Evolutionary conservation across 2,888 invertebrate species (phyloP).

Genomic region (Syritta pipiens): DNA sequence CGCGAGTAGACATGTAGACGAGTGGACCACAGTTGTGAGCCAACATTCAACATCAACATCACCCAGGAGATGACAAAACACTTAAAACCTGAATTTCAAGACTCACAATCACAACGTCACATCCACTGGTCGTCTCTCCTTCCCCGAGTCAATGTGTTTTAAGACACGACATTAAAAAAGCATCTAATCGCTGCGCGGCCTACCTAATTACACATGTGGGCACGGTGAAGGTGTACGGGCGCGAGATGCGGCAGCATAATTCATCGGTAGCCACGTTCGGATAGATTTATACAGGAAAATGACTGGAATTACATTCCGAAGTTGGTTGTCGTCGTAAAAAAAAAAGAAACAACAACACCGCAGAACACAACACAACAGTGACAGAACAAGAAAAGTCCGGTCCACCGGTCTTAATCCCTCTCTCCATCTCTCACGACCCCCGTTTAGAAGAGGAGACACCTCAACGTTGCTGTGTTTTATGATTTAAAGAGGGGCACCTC

Average conservation of each 20-base stretch:
- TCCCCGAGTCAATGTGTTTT: constrained; percentile 45
- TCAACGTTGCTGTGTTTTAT: constrained; percentile 57
- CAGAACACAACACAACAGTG: constrained; percentile 26
- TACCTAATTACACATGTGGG: constrained; percentile 64
- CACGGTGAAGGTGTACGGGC: neutral
- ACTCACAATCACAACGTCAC: constrained; percentile 28
- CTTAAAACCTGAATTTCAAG: constrained; percentile 65
- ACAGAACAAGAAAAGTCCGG: constrained; percentile 49
- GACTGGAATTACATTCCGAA: constrained; percentile 66
- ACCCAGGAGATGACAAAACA: constrained; percentile 56
- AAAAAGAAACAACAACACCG: neutral
- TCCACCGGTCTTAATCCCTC: constrained; percentile 50
- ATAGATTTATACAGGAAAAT: constrained; percentile 65
- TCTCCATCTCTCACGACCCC: neutral
- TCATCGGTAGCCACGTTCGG: constrained; percentile 59
- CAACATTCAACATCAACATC: constrained; percentile 5
- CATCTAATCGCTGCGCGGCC: constrained; percentile 66
- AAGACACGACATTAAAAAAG: constrained; percentile 66
- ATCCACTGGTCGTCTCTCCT: neutral
- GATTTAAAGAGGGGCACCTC: constrained; percentile 60
- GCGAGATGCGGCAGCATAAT: constrained; percentile 36
- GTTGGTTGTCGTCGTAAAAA: constrained; percentile 63
- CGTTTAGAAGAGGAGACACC: constrained; percentile 4
- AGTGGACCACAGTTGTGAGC: neutral
- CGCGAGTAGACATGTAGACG: neutral